Percentiles rank a stretch among this genome's conserved stretches.
Evolutionary conservation across 2,888 invertebrate genomes (phyloP).

Genomic region (Dryobotodes eremita): DNA sequence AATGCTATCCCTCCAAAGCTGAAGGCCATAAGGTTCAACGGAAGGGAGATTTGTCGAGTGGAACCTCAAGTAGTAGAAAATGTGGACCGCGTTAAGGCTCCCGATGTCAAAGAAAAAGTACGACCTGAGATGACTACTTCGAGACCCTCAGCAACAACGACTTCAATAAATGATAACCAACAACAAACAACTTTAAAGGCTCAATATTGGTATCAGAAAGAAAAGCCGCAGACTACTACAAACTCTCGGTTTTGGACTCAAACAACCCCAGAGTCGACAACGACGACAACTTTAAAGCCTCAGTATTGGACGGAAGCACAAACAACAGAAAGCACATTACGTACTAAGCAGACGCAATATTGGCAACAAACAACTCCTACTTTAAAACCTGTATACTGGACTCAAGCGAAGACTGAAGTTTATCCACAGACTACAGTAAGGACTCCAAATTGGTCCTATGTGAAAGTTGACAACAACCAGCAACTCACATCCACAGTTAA

Average conservation of each 20-base stretch:
- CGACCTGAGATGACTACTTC: not conserved
- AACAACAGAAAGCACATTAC: conserved; percentile 5
- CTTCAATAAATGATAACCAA: conserved; percentile 17
- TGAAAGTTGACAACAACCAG: conserved; percentile 23
- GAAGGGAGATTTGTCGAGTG: conserved; percentile 87
- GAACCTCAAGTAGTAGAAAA: not conserved
- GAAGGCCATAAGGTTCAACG: conserved; percentile 88
- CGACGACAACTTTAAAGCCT: conserved; percentile 6
- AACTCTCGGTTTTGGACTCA: conserved; percentile 25
- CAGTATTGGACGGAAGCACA: conserved; percentile 31
- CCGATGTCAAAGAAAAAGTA: not conserved
- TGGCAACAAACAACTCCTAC: conserved; percentile 41
- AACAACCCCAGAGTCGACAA: conserved; percentile 8
- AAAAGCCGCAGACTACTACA: conserved; percentile 31
- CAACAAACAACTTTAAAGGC: conserved; percentile 12
- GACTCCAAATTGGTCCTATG: conserved; percentile 28
- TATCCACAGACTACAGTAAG: conserved; percentile 18
- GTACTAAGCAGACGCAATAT: conserved; percentile 17
- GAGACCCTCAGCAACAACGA: conserved; percentile 6
- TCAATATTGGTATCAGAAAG: conserved; percentile 27
- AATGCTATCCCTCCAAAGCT: conserved; percentile 84
- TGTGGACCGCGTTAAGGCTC: not conserved
- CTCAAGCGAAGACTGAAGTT: conserved; percentile 19
- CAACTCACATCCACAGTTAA: conserved; percentile 5
- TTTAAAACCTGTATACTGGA: conserved; percentile 39